phyloP scores from a whole-genome alignment of 1,140 invertebrate species.

The Euwallacea fornicatus region DNA sequence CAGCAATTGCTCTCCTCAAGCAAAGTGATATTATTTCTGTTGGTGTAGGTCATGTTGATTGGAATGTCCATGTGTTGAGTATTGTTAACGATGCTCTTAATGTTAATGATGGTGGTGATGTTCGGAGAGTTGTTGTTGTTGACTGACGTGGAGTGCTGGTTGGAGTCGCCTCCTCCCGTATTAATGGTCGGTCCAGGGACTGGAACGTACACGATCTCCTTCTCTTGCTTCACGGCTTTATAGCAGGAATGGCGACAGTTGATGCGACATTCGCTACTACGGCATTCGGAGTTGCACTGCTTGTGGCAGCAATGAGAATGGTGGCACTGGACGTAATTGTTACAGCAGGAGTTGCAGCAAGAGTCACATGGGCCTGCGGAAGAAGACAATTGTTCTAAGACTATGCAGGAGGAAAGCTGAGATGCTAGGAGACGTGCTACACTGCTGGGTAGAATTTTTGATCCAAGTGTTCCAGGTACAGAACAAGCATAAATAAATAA shows the following conservation, averaged over 20 bases:
- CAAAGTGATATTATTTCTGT: conserved; percentile 49
- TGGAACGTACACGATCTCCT: not conserved
- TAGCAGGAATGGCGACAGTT: conserved; percentile 44
- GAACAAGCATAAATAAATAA: too few species aligned
- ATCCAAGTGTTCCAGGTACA: too few species aligned
- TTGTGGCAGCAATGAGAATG: conserved; percentile 47
- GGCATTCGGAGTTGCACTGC: conserved; percentile 44
- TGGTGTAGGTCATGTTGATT: conserved; percentile 47
- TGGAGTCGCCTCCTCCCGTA: not conserved
- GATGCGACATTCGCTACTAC: conserved; percentile 39
- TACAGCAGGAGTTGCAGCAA: conserved; percentile 43
- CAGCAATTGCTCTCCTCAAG: conserved; percentile 26
- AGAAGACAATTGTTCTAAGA: not conserved
- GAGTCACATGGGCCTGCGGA: conserved; percentile 34
- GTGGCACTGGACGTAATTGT: conserved; percentile 39
- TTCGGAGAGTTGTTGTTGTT: conserved; percentile 39
- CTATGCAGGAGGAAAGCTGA: too few species aligned
- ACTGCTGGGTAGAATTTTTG: too few species aligned
- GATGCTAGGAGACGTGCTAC: too few species aligned
- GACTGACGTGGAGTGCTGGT: not conserved
- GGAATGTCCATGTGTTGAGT: conserved; percentile 50
- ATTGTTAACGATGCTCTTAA: conserved; percentile 50
- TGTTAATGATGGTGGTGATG: conserved; percentile 50
- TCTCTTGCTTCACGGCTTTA: conserved; percentile 16
- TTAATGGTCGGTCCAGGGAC: not conserved